Percentiles rank a stretch among this genome's conserved stretches.
Evolutionary conservation across 2,797 vertebrate genomes (phyloP).

Genomic region (Poliocrania exsul): DNA sequence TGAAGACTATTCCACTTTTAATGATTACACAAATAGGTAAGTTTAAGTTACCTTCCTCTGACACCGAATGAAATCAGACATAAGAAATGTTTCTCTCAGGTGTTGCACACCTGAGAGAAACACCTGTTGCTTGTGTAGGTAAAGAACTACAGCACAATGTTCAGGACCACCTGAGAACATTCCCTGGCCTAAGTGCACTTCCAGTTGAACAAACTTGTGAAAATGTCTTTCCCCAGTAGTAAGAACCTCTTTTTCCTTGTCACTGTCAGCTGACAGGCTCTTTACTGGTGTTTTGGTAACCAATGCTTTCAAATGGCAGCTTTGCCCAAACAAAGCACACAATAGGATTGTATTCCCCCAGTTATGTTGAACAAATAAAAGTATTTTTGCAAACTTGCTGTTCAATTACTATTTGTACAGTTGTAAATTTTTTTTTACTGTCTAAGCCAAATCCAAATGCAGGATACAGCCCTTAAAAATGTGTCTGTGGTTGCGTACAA

Average conservation of each 20-base stretch:
- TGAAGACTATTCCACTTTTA: not conserved
- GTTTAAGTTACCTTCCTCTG: not conserved
- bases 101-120: accelerated
- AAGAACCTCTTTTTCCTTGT: not conserved
- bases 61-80: not conserved
- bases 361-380: not conserved
- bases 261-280: not conserved
- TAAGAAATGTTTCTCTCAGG: not conserved
- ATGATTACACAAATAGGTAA: not conserved
- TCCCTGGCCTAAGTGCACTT: not conserved
- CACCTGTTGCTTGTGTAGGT: too few relatives aligned
- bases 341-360: not conserved
- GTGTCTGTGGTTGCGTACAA: not conserved
- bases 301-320: not conserved
- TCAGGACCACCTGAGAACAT: not conserved
- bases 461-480: not conserved
- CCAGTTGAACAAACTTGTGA: not conserved
- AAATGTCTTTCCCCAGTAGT: not conserved
- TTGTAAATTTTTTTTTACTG: not conserved
- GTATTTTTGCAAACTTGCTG: not conserved
- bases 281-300: not conserved
- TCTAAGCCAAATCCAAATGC: not conserved
- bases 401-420: not conserved
- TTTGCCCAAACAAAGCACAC: not conserved
- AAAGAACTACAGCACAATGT: not conserved